Evolutionary conservation across 2,888 invertebrate genomes (phyloP), one percentile per base, ranked within the genome.

Genomic region (Hypomecis punctinalis): DNA sequence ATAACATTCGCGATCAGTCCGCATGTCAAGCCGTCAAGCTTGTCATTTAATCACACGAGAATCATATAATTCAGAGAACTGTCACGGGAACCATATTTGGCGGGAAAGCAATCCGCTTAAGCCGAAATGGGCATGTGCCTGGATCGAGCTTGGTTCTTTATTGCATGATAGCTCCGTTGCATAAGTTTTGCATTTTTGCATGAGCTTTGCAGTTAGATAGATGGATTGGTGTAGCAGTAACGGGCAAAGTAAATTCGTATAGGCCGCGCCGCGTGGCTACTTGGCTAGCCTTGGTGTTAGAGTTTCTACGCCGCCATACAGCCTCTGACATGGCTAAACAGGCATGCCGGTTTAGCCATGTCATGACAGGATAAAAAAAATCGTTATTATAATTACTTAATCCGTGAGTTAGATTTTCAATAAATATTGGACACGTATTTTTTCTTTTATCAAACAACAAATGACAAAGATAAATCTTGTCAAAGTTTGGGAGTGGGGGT

Each of bases 61-160:
- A 72, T 72, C 74, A 66, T 70, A 73, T 73, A 89, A 90, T 90
- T 91, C 91, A 89, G 83, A 82, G 85, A 85, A 86, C 90, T 91
- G 92, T 91, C 90, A 90, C 82, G 84, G 84, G 81, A 71, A 73
- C 92, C 91, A 82, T 91, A 91, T 91, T 90, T 91, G 93, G 92
- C 86, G 91, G 88, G 92, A 93, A 92, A 93, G 92, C 91, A 89
- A 91, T 90, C 88, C 86, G 88, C 88, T 90, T 89, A 57, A 48
- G 76, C 91, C 85, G 81, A 89, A 91, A 88, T 84, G 84, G 91
- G 88, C 86, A 82, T 83, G 78, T 71, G 79, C 72, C 78, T 83
- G 84, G 86, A 86, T 87, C 85, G 84, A 81, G 51, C 51, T 86
- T 86, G 85, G 84, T 84, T 88, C 88, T 90, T 89, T 90, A 90